These are phyloP conservation scores for Lethenteron reissneri DNA, from an alignment of 2,113 vertebrate species.

Conservation along the genomic window DNA sequence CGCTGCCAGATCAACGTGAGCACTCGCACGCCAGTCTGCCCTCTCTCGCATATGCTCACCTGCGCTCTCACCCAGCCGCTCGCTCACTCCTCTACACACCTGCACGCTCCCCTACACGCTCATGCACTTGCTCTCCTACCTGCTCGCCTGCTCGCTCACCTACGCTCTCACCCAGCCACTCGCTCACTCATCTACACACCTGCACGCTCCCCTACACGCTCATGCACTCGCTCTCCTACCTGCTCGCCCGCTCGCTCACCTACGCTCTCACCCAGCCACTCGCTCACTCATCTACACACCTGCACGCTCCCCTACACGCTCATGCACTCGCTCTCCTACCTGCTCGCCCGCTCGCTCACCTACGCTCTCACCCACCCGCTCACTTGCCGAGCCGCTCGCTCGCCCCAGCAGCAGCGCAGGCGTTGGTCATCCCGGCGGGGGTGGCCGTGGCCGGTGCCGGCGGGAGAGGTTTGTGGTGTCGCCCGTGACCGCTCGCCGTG, in stretches of 20 bases:
- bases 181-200: not conserved
- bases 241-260: no score
- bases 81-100: not conserved
- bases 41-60: not conserved
- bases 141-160: not conserved
- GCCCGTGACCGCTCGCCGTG: constrained; percentile 7
- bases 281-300: not conserved
- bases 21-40: not conserved
- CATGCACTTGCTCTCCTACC: not conserved
- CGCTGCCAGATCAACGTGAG: constrained; percentile 45
- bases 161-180: not conserved
- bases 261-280: not conserved
- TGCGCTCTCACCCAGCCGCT: not conserved
- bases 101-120: not conserved
- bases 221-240: no score
- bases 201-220: no score
- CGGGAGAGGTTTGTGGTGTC: not conserved
- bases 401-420: not conserved
- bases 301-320: not conserved
- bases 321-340: not conserved
- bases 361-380: not conserved
- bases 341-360: not conserved
- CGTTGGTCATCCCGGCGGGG: not conserved
- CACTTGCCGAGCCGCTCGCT: not conserved
- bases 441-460: not conserved